Conservation (phyloP, 1,140 invertebrate species). For the Batillaria attramentaria region DNA sequence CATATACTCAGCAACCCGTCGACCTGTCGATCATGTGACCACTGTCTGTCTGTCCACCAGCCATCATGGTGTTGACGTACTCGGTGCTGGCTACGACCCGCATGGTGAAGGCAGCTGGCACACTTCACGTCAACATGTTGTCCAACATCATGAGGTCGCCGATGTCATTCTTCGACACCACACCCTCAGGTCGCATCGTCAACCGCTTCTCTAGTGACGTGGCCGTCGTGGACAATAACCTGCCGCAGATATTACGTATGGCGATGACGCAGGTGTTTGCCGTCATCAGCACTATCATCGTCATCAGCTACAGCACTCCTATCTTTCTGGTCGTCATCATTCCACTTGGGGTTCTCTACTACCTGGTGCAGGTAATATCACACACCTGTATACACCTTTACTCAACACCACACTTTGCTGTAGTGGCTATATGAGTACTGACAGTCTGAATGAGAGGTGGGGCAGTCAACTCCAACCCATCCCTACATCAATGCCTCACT, state of each 20-base stretch:
- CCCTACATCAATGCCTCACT: too few species aligned
- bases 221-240: slow-evolving; percentile 59
- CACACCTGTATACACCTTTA: too few species aligned
- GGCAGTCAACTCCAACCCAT: too few species aligned
- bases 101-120: slow-evolving; percentile 78
- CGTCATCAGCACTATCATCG: slow-evolving; percentile 33
- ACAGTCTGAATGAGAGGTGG: too few species aligned
- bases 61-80: slow-evolving; percentile 51
- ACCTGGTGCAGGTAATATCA: slow-evolving; percentile 86
- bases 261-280: slow-evolving; percentile 48
- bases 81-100: slow-evolving; percentile 44
- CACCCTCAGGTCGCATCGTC: slow-evolving; percentile 76
- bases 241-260: slow-evolving; percentile 54
- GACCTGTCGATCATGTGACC: too few species aligned
- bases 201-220: slow-evolving; percentile 74
- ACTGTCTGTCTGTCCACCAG: slow-evolving; percentile 32
- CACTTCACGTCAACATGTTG: slow-evolving; percentile 84
- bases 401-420: too few species aligned
- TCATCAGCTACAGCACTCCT: slow-evolving; percentile 73
- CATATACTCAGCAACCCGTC: slow-evolving; percentile 1
- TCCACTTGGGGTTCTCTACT: slow-evolving; percentile 90
- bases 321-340: slow-evolving; percentile 87
- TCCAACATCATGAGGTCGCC: slow-evolving; percentile 74
- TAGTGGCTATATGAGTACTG: too few species aligned
- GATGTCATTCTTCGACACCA: slow-evolving; percentile 79